Base-by-base conservation (phyloP, 1,140 invertebrate genomes). In the Apis laboriosa region DNA sequence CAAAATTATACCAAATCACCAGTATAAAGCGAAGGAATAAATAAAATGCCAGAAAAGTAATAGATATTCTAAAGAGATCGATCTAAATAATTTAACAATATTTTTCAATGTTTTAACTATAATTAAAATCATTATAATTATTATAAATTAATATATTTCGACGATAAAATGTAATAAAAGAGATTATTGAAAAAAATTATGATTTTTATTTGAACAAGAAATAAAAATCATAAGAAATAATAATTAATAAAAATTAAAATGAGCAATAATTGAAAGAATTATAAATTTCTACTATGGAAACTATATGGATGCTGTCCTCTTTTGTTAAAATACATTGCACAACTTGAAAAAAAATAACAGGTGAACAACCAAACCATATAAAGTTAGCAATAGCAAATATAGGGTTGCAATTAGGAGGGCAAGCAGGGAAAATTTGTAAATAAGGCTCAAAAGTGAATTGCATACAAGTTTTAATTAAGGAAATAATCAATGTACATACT, bases 401-500 rank as follows among this genome's bases (percentile, higher is more conserved):
- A 85, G 78, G 74, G 80, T 81, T 85, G 88, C 88, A 76, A 86
- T 85, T 86, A 91, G 90, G 89, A 90, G 86, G 82, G 85, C 89
- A 92, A 91, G 91, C 89, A 90, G 75, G 91, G 87, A 86, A 88
- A 89, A 74, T 84, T 90, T 88, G 85, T 90, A 92, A 93, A 93
- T 92, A 93, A 94, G 88, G 90, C 92, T 92, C 90, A 91, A 90
- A 92, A 93, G 89, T 93, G 83, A 92, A 80, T 93, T 93, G 91
- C 92, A 90, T 92, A 92, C 90, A 87, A 90, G 80, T 91, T 94
- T 94, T 93, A 93, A 93, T 93, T 85, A 88, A 93, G 88, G 90
- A 92, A 91, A 89, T 84, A 90, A 86, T 89, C 76, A 87, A 88
- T 91, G 91, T 93, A 93, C 92, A 93, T 92, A 90, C 91, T 87